Conservation (phyloP, 2,888 invertebrate genomes). For the Amphipyra tragopoginis region DNA sequence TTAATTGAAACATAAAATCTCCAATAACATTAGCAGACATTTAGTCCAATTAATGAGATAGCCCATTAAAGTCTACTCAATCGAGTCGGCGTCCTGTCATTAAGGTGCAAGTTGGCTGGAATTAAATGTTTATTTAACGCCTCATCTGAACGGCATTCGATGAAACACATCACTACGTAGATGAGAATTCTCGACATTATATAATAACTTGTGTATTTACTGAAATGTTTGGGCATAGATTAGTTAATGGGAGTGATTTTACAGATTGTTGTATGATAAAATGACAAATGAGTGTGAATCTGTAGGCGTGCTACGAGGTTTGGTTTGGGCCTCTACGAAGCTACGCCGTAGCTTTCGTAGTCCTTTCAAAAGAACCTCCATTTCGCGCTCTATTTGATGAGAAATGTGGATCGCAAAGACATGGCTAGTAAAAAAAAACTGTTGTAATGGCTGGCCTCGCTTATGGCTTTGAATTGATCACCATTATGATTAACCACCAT, state of each 20-base stretch:
- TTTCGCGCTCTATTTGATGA: too few species aligned
- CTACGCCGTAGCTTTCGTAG: constrained; percentile 48
- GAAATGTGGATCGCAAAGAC: too few species aligned
- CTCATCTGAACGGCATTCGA: constrained; percentile 26
- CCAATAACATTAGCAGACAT: constrained; percentile 29
- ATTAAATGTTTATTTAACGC: constrained; percentile 32
- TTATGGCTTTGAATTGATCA: too few species aligned
- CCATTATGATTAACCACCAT: too few species aligned
- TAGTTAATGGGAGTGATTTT: neutral
- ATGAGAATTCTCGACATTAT: neutral
- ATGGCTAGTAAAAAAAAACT: too few species aligned
- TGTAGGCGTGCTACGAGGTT: constrained; percentile 20
- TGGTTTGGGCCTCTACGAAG: constrained; percentile 22
- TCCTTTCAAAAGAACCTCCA: neutral
- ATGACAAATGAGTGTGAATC: neutral
- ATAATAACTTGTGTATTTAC: constrained; percentile 8
- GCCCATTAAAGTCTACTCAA: constrained; percentile 35
- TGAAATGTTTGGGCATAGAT: constrained; percentile 8
- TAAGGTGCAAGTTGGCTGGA: constrained; percentile 24
- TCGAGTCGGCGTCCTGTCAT: constrained; percentile 44
- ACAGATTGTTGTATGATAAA: neutral
- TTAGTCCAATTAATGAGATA: constrained; percentile 36
- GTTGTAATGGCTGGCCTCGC: too few species aligned
- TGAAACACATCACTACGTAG: constrained; percentile 24
- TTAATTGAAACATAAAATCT: constrained; percentile 38